phyloP scores from a whole-genome alignment of 2,797 vertebrate species.

The Leptatherina wallacei region DNA sequence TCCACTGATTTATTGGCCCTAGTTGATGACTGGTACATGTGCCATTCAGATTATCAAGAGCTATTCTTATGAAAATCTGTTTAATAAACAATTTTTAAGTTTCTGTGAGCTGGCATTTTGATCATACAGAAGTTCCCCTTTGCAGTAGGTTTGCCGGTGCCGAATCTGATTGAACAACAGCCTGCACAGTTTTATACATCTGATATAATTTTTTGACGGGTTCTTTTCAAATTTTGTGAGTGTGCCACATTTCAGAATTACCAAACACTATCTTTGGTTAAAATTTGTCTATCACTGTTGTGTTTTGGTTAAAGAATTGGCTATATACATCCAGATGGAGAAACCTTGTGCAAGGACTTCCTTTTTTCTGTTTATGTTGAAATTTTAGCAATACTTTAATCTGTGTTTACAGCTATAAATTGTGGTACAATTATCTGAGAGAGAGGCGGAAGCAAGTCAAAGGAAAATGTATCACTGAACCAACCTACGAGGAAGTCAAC shows the following conservation, averaged over 20 bases:
- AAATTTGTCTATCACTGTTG: background rate
- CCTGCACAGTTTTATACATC: too few relatives aligned
- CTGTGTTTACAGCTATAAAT: conserved; percentile 86
- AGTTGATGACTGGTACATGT: too few relatives aligned
- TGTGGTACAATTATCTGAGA: conserved; percentile 95
- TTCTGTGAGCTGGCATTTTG: too few relatives aligned
- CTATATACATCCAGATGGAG: background rate
- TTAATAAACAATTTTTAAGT: too few relatives aligned
- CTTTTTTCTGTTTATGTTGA: background rate
- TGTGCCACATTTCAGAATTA: background rate
- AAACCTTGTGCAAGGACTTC: background rate
- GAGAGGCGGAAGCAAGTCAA: conserved; percentile 93
- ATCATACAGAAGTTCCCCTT: too few relatives aligned
- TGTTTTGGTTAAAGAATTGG: background rate
- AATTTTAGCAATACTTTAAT: background rate
- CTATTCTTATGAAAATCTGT: too few relatives aligned
- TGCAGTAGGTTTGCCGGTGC: too few relatives aligned
- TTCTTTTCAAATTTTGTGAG: too few relatives aligned
- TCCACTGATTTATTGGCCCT: too few relatives aligned
- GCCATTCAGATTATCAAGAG: too few relatives aligned
- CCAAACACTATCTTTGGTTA: background rate
- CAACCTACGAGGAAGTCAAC: conserved; percentile 89
- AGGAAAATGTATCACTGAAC: conserved; percentile 88
- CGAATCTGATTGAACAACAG: too few relatives aligned
- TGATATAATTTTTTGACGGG: too few relatives aligned